Conservation (phyloP, 2,797 vertebrate species). For the Arnoldichthys spilopterus region DNA sequence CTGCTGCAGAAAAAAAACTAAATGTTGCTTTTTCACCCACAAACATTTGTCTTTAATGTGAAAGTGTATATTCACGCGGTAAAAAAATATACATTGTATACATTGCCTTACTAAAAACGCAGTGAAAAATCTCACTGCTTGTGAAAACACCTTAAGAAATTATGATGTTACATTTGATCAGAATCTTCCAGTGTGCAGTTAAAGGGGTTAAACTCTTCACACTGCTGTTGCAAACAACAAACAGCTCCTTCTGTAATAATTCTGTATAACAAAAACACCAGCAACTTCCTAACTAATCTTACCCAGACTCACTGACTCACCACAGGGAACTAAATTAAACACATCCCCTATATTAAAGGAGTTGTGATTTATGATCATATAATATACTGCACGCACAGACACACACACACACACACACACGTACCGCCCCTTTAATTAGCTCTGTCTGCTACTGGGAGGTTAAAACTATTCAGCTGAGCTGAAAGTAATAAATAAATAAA, state of each 20-base stretch:
- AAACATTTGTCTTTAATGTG: too few species aligned
- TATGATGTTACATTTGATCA: too few species aligned
- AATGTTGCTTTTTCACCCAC: too few species aligned
- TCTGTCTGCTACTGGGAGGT: neutral
- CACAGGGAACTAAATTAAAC: conserved; percentile 28
- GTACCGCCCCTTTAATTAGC: conserved; percentile 38
- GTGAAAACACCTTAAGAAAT: too few species aligned
- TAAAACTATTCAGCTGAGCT: neutral
- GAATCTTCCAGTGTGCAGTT: neutral
- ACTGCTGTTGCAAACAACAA: neutral
- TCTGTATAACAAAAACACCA: neutral
- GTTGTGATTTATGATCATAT: conserved; percentile 35
- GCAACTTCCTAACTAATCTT: neutral
- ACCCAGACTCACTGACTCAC: neutral
- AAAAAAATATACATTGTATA: too few species aligned
- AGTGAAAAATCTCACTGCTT: too few species aligned
- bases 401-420: conserved; percentile 3
- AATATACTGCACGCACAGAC: conserved; percentile 7
- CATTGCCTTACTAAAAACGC: too few species aligned
- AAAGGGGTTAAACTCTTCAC: neutral
- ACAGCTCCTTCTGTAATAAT: neutral
- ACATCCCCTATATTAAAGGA: conserved; percentile 13
- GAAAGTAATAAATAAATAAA: conserved; percentile 4
- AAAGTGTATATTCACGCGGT: too few species aligned
- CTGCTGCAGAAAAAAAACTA: too few species aligned